These are phyloP conservation scores for Crambe crambe DNA, from an alignment of 37 sponge, comb jelly and placozoan genomes.

Conservation along the genomic window DNA sequence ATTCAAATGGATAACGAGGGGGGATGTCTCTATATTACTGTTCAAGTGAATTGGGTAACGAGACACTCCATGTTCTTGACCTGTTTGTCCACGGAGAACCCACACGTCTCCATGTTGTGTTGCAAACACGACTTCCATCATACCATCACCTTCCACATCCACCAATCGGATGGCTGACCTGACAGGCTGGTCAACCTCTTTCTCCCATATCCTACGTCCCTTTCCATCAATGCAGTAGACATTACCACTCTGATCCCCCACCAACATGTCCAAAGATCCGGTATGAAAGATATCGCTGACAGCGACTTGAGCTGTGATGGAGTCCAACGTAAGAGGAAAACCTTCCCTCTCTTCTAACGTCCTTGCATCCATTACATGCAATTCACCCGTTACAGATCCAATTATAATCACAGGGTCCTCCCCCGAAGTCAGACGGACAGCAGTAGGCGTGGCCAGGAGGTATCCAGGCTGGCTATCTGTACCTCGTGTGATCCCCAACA, in stretches of 20 bases:
- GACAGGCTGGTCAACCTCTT: slow-evolving; percentile 5
- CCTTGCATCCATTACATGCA: slow-evolving; percentile 40
- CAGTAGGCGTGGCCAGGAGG: slow-evolving; percentile 68
- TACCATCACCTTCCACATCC: slow-evolving; percentile 34
- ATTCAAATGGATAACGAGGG: slow-evolving; percentile 21
- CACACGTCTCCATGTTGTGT: slow-evolving; percentile 43
- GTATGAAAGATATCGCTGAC: slow-evolving; percentile 57
- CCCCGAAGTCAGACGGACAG: slow-evolving; percentile 21
- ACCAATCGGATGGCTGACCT: slow-evolving; percentile 34
- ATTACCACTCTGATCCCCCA: slow-evolving; percentile 72
- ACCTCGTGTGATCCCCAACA: slow-evolving; percentile 45
- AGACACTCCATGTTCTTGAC: neutral
- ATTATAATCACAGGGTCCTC: slow-evolving; percentile 33
- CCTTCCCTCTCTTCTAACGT: slow-evolving; percentile 9
- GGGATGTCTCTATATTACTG: slow-evolving; percentile 9
- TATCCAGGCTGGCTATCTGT: slow-evolving; percentile 59
- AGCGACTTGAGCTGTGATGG: slow-evolving; percentile 63
- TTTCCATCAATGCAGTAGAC: slow-evolving; percentile 43
- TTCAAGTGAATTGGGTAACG: slow-evolving; percentile 39
- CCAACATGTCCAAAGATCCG: slow-evolving; percentile 54
- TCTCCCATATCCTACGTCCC: slow-evolving; percentile 60
- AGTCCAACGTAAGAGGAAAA: slow-evolving; percentile 59
- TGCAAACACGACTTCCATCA: slow-evolving; percentile 45
- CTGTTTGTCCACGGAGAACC: slow-evolving; percentile 42
- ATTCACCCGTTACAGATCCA: slow-evolving; percentile 51